Evolutionary conservation across 2,797 vertebrate genomes (phyloP), one percentile per base, ranked within the genome.

Genomic region (Aselliscus stoliczkanus): DNA sequence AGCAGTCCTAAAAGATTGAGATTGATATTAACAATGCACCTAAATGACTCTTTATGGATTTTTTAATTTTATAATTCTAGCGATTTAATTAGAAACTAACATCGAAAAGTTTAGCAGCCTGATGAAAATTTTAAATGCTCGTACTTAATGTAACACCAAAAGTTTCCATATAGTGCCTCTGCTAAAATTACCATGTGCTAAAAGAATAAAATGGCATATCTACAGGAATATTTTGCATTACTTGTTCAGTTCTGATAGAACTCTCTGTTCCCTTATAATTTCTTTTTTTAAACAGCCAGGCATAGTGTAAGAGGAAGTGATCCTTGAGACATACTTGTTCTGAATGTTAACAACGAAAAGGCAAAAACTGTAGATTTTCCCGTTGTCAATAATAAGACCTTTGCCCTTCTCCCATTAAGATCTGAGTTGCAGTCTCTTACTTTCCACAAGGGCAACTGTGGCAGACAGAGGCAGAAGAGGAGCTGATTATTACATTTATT

Each of bases 41-140:
- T 76, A 81, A 92, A 58, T 75, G n/a, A 65, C 54, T 87, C 88
- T 84, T 88, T 50, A 50, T 64, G 50, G 54, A 81, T 87, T 86
- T 79, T 27, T 72, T 70, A 84, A 80, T 76, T 97, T 69, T 65
- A 84, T 86, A 93, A 96, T 92, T 86, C 82, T 86, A 69, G 34
- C 76, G 39, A 90, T 90, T 90, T 91, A 67, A 87, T 77, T n/a
- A n/a, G n/a, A n/a, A n/a, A n/a, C n/a, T n/a, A n/a, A 64, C 73
- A 10, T 56, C 70, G 21, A 84, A 60, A 93, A 88, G 87, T 76
- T 81, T 81, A 94, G 76, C 23, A 88, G 44, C 34, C 56, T 77
- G 47, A 52, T 85, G 44, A 88, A 94, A 77, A 95, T 47, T 56
- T 83, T 37, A 65, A 84, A 94, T 84, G 27, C 23, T 65, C 69